These are phyloP conservation scores for Aurelia aurita complex sp. Pacific DNA, from an alignment of 30 jellyfish, hydroid and myxozoan species.

Conservation along the genomic window DNA sequence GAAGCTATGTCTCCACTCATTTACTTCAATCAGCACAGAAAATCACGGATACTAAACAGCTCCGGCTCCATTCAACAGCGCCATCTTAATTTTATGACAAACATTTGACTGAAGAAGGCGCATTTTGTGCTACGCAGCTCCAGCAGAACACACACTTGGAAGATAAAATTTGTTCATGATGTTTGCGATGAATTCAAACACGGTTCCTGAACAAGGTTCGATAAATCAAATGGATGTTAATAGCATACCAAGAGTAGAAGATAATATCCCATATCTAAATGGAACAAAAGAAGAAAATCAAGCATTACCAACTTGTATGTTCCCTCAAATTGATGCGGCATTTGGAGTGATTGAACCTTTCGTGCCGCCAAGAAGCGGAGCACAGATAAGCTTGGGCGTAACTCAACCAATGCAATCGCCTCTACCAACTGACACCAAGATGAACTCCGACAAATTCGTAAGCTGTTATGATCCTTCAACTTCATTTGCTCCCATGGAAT, in stretches of 20 bases:
- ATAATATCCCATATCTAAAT: slow-evolving; percentile 40
- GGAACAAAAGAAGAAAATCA: neutral
- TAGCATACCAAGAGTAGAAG: slow-evolving; percentile 30
- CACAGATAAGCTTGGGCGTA: no score
- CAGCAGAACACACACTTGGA: neutral
- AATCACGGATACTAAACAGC: no score
- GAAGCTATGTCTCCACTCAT: no score
- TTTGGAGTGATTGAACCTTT: neutral
- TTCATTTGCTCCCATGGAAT: neutral
- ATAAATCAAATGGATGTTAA: slow-evolving; percentile 2
- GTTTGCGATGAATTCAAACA: neutral
- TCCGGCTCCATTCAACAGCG: neutral
- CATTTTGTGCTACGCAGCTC: slow-evolving; percentile 30
- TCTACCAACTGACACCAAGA: neutral
- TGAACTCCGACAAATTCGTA: neutral
- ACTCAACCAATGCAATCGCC: no score
- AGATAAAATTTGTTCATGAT: neutral
- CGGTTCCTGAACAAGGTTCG: neutral
- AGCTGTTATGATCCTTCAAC: neutral
- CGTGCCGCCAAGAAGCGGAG: neutral
- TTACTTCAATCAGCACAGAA: no score
- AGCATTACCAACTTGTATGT: neutral
- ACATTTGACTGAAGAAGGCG: neutral
- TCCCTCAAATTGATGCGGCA: slow-evolving; percentile 1
- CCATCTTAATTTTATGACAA: neutral